Percentiles rank a stretch among this genome's conserved stretches.
Conservation (phyloP, 2,113 vertebrate species). For the Scartelaos histophorus region DNA sequence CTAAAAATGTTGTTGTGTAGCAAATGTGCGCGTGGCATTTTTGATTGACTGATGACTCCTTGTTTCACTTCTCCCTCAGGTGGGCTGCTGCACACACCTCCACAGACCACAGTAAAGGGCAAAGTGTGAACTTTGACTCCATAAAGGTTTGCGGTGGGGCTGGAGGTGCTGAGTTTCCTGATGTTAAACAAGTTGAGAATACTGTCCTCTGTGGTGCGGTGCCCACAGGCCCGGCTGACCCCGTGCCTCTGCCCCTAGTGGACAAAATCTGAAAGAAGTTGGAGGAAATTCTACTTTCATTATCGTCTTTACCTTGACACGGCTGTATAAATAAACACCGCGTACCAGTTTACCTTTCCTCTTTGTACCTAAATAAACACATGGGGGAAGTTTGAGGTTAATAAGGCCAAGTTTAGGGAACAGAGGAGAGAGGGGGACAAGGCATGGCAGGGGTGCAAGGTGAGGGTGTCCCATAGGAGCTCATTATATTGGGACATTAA, state of each 20-base stretch:
- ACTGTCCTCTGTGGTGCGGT: conserved; percentile 24
- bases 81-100: neutral
- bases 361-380: conserved; percentile 61
- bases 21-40: neutral
- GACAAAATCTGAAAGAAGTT: conserved; percentile 18
- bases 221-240: conserved; percentile 50
- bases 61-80: conserved; percentile 24
- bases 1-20: neutral
- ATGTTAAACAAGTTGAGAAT: conserved; percentile 10
- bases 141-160: conserved; percentile 8
- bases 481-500: conserved; percentile 70
- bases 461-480: conserved; percentile 65
- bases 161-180: conserved; percentile 19
- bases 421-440: conserved; percentile 30
- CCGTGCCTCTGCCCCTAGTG: conserved; percentile 8
- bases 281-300: neutral
- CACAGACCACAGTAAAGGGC: conserved; percentile 35
- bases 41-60: neutral
- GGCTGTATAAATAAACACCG: conserved; percentile 57
- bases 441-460: conserved; percentile 47
- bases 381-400: conserved; percentile 60
- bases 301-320: conserved; percentile 19
- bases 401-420: conserved; percentile 69
- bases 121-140: conserved; percentile 38
- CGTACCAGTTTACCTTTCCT: conserved; percentile 57